Base-by-base conservation (phyloP, 2,797 vertebrate genomes). In the Aselliscus stoliczkanus region DNA sequence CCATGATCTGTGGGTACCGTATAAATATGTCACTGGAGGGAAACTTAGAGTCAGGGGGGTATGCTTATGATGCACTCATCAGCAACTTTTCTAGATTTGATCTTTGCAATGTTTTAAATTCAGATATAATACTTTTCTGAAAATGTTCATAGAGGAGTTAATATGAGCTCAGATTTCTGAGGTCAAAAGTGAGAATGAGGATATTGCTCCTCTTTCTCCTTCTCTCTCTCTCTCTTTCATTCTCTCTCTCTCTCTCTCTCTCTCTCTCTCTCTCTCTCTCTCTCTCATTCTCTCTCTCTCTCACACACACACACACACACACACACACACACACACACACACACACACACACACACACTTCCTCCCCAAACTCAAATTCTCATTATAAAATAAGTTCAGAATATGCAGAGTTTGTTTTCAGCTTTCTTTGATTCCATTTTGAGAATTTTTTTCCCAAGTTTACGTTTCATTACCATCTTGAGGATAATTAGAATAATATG, bases 231-330 rank as follows among this genome's bases (percentile, higher is more conserved):
- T 44, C 31, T 34, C 1, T 34, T 7, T 15, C 25, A 29, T 12
- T 15, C 18, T 27, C 27, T n/a, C 34, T 9, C 7, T 72, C 20
- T 34, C 56, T 34, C n/a, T 23, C 4, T 67, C 9, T 52, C 29
- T 5, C 14, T 58, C 1, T 21, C 1, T 10, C 2, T 4, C 11
- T 75, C 5, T 31, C 34, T 54, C 31, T n/a, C 18, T 14, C 20
- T 34, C 21, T 15, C 13, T 42, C 15, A 58, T 9, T 17, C 67
- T 50, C 7, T 18, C 37, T 31, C 25, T 27, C 23, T 37, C 27
- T 13, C 47, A 50, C 47, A 50, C 47, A 50, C 47, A 50, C 47
- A 31, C 23, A 31, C 21, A 69, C 8, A n/a, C 17, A 12, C 29
- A 29, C 27, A 47, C 47, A 47, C 47, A 47, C 47, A 47, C 47